These are phyloP conservation scores for Xiphorhynchus elegans DNA, from an alignment of 2,113 vertebrate genomes.

Conservation along the genomic window DNA sequence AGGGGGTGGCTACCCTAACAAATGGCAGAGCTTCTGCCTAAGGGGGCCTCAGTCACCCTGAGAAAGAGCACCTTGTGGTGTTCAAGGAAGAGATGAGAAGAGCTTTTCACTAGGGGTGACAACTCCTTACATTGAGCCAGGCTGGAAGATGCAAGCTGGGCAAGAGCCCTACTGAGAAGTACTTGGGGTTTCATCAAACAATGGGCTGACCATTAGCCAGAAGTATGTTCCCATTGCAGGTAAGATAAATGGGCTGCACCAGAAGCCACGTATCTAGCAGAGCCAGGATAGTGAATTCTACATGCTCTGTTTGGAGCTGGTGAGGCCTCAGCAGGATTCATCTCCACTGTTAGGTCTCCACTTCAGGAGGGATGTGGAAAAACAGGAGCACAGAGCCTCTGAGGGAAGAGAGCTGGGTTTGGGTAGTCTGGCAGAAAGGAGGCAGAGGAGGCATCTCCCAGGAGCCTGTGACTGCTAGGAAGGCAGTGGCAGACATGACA, in stretches of 20 bases:
- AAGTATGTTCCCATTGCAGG: background rate
- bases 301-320: background rate
- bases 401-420: background rate
- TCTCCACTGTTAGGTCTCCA: background rate
- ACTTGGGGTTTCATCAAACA: background rate
- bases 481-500: background rate
- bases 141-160: background rate
- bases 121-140: background rate
- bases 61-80: background rate
- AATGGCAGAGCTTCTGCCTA: background rate
- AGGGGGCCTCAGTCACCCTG: background rate
- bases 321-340: rapidly evolving
- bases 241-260: background rate
- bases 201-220: background rate
- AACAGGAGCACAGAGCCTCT: background rate
- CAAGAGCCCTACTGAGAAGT: background rate
- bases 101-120: background rate
- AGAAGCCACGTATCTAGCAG: background rate
- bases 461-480: background rate
- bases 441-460: background rate
- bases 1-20: background rate
- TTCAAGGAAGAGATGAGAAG: background rate
- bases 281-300: background rate
- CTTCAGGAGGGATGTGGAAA: background rate
- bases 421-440: background rate